A percentile compares a stretch with the other conserved stretches of the same genome.
Evolutionary conservation across 2,113 vertebrate genomes (phyloP).

Genomic region (Gymnarchus niloticus): DNA sequence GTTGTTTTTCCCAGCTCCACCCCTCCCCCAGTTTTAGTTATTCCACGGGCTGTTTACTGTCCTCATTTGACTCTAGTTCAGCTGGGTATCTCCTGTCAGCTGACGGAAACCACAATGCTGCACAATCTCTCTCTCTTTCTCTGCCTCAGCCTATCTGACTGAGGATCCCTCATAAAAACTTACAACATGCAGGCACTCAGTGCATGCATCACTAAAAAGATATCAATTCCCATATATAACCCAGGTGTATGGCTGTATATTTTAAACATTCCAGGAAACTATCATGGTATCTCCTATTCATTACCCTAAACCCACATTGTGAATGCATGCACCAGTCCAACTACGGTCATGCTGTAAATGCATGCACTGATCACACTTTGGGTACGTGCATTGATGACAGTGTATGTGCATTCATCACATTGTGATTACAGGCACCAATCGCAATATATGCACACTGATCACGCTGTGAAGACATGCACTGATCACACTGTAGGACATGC

Average conservation of each 20-base stretch:
- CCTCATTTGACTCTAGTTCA: background rate
- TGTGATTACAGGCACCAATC: background rate
- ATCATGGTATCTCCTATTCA: background rate
- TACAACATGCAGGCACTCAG: background rate
- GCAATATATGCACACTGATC: background rate
- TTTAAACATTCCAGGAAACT: background rate
- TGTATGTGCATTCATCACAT: no score
- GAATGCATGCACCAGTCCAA: background rate
- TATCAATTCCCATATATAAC: no score
- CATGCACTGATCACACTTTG: background rate
- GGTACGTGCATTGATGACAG: no score
- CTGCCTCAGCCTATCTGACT: background rate
- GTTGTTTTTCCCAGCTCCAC: background rate
- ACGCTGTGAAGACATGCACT: background rate
- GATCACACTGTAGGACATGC: background rate
- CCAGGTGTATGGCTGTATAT: no score
- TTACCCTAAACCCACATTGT: background rate
- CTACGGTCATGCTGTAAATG: background rate
- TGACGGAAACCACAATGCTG: constrained; percentile 9
- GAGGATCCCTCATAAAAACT: background rate
- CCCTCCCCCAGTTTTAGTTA: background rate
- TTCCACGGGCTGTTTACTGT: background rate
- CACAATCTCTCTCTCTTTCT: background rate
- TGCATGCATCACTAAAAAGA: no score
- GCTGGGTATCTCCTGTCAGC: background rate